phyloP scores from a whole-genome alignment of 2,888 invertebrate genomes.

The Hofmannophila pseudospretella region DNA sequence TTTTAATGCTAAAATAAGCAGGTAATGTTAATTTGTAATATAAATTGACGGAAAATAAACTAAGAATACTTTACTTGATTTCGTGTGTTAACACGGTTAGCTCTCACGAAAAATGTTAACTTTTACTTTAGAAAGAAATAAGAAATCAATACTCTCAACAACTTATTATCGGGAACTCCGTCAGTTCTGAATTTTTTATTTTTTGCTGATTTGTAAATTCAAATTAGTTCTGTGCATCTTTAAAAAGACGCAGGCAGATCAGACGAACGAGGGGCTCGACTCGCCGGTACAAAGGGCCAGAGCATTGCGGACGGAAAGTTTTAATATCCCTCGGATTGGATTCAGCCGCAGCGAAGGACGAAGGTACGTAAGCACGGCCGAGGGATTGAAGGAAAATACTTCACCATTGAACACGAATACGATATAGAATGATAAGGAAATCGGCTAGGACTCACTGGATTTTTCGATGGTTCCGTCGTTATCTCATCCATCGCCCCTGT shows the following conservation, averaged over 20 bases:
- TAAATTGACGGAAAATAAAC: too few relatives aligned
- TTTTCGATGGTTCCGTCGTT: conserved; percentile 24
- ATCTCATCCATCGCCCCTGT: conserved; percentile 16
- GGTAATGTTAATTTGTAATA: too few relatives aligned
- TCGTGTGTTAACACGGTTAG: too few relatives aligned
- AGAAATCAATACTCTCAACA: background rate
- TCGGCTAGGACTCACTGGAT: conserved; percentile 37
- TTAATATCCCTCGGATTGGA: conserved; percentile 75
- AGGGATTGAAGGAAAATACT: conserved; percentile 51
- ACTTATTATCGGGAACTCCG: background rate
- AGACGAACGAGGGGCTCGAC: conserved; percentile 27
- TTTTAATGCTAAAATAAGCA: too few relatives aligned
- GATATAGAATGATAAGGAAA: conserved; percentile 56
- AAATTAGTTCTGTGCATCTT: conserved; percentile 44
- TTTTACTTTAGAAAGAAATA: too few relatives aligned
- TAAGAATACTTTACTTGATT: too few relatives aligned
- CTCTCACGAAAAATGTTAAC: too few relatives aligned
- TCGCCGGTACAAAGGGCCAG: conserved; percentile 51
- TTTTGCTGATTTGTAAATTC: conserved; percentile 28
- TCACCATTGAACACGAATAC: conserved; percentile 58
- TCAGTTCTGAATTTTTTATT: conserved; percentile 5
- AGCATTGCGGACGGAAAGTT: conserved; percentile 63
- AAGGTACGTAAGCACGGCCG: conserved; percentile 39
- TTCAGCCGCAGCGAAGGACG: conserved; percentile 53
- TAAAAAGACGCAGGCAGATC: conserved; percentile 43